A percentile compares a stretch with the other conserved stretches of the same genome.
phyloP scores from a whole-genome alignment of 2,113 vertebrate species.

The Laticauda colubrina region DNA sequence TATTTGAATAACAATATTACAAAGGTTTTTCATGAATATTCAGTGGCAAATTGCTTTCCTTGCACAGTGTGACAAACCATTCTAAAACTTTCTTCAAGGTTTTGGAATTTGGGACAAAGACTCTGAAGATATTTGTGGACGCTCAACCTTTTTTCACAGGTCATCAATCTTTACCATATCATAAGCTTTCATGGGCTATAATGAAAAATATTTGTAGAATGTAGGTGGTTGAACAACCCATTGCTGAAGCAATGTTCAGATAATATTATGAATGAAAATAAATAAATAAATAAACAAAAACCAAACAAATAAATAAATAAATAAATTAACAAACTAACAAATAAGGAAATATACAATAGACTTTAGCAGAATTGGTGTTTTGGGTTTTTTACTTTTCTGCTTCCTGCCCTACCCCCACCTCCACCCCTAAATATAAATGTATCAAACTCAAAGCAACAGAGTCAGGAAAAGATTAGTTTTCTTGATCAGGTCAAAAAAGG shows the following conservation, averaged over 20 bases:
- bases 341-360: not conserved
- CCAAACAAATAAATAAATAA: too few relatives aligned
- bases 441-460: not conserved
- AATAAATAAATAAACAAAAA: too few relatives aligned
- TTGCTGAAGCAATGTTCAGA: not conserved
- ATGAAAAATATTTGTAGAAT: not conserved
- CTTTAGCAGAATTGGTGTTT: not conserved
- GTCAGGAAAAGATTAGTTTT: not conserved
- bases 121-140: not conserved
- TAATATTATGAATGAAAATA: not conserved
- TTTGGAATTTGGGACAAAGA: not conserved
- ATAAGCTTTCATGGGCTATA: not conserved
- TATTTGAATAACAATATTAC: constrained; percentile 61
- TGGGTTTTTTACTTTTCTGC: not conserved
- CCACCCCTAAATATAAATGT: constrained; percentile 21
- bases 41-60: constrained; percentile 39
- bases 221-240: not conserved
- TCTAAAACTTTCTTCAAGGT: not conserved
- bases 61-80: constrained; percentile 7
- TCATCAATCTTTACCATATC: not conserved
- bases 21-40: constrained; percentile 62
- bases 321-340: not conserved
- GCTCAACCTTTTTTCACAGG: not conserved
- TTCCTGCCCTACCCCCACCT: not conserved
- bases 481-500: not conserved